phyloP scores from a whole-genome alignment of 2,113 vertebrate species.

The Zosterops lateralis region DNA sequence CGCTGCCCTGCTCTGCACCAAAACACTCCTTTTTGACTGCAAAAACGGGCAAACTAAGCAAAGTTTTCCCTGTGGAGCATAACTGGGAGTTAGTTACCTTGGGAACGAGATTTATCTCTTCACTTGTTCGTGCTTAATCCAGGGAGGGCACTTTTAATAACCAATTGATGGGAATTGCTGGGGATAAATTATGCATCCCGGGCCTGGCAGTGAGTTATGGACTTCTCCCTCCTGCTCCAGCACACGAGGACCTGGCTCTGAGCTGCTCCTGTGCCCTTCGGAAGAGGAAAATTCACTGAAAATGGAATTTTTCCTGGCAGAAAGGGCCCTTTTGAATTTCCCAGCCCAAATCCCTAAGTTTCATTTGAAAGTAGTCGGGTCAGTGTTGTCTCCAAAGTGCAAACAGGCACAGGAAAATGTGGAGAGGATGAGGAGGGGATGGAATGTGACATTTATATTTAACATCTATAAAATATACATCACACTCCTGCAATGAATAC shows the following conservation, averaged over 20 bases:
- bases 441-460: not conserved
- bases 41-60: not conserved
- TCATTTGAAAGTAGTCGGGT: not conserved
- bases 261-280: not conserved
- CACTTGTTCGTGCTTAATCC: conserved; percentile 59
- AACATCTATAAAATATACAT: conserved; percentile 15
- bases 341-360: not conserved
- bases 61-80: not conserved
- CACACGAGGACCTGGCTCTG: not conserved
- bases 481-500: not conserved
- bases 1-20: not conserved
- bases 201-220: conserved; percentile 66
- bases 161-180: conserved; percentile 77
- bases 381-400: not conserved
- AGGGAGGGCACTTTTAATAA: conserved; percentile 78
- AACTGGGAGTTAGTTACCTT: conserved; percentile 66
- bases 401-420: not conserved
- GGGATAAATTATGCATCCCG: conserved; percentile 77
- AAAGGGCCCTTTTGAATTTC: not conserved
- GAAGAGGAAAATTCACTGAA: not conserved
- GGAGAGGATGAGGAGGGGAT: not conserved
- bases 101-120: conserved; percentile 74
- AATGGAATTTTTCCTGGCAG: not conserved
- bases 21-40: not conserved
- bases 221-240: conserved; percentile 25